Evolutionary conservation across 2,888 invertebrate species (phyloP).

Genomic region (Nomada lathburiana): DNA sequence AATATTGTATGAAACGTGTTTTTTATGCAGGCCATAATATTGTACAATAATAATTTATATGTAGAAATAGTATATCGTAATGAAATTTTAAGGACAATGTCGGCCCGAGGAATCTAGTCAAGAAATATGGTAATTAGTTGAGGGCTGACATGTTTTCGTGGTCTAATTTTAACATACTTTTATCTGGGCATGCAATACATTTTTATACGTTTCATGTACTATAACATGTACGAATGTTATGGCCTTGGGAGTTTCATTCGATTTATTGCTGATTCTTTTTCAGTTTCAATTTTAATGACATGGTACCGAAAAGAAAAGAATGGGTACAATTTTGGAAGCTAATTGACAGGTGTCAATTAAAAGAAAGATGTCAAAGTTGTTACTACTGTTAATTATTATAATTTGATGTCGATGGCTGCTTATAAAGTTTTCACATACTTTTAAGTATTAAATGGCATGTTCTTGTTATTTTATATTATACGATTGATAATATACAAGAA

Average conservation of each 20-base stretch:
- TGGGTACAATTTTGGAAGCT: background rate
- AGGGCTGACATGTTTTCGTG: background rate
- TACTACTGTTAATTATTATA: background rate
- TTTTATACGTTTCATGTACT: background rate
- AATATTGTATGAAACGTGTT: background rate
- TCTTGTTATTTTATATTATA: conserved; percentile 20
- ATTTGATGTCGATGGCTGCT: conserved; percentile 1
- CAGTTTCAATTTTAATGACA: conserved; percentile 8
- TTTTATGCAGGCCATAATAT: background rate
- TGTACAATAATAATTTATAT: background rate
- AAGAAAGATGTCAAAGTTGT: background rate
- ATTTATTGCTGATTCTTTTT: conserved; percentile 7
- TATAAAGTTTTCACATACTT: conserved; percentile 5
- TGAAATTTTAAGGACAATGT: background rate
- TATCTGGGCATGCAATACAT: background rate
- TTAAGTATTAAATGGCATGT: conserved; percentile 22
- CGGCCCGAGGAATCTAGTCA: conserved; percentile 17
- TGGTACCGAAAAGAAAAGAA: background rate
- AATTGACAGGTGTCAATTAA: background rate
- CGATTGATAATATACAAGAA: background rate
- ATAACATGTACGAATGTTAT: background rate
- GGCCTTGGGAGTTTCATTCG: background rate
- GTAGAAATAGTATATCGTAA: background rate
- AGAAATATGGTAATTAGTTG: conserved; percentile 9
- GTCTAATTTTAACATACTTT: background rate